A percentile compares a stretch with the other conserved stretches of the same genome.
Evolutionary conservation across 2,113 vertebrate genomes (phyloP).

Genomic region (Vimba vimba): DNA sequence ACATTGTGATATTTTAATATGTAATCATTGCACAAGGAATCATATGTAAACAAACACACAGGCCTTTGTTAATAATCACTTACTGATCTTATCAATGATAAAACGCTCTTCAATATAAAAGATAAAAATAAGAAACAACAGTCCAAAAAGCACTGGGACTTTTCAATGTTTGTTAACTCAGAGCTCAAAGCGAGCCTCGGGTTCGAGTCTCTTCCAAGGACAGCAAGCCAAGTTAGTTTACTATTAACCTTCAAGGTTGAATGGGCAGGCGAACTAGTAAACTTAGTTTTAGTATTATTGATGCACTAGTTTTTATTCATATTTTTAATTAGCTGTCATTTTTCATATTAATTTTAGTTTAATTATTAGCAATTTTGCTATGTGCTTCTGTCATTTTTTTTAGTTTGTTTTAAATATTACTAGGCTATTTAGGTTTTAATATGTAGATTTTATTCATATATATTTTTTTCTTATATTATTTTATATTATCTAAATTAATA

Average conservation of each 20-base stretch:
- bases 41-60: not conserved
- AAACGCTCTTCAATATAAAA: not conserved
- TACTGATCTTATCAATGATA: not conserved
- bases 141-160: not conserved
- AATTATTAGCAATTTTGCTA: not conserved
- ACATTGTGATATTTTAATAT: not conserved
- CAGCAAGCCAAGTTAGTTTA: too few species aligned
- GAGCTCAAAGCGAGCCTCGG: too few species aligned
- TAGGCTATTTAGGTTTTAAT: not conserved
- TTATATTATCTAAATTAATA: not conserved
- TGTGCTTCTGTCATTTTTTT: not conserved
- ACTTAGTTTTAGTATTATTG: not conserved
- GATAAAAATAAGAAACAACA: not conserved
- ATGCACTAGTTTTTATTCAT: not conserved
- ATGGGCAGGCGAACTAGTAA: too few species aligned
- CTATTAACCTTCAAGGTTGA: too few species aligned
- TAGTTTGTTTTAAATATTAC: not conserved
- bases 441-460: not conserved
- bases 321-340: not conserved
- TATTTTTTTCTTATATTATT: not conserved
- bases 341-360: not conserved
- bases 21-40: not conserved
- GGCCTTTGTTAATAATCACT: not conserved
- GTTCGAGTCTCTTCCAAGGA: too few species aligned
- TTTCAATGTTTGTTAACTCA: not conserved